Percentiles rank a stretch among this genome's conserved stretches.
phyloP scores from a whole-genome alignment of 2,797 vertebrate species.

The Otolemur crassicaudatus region DNA sequence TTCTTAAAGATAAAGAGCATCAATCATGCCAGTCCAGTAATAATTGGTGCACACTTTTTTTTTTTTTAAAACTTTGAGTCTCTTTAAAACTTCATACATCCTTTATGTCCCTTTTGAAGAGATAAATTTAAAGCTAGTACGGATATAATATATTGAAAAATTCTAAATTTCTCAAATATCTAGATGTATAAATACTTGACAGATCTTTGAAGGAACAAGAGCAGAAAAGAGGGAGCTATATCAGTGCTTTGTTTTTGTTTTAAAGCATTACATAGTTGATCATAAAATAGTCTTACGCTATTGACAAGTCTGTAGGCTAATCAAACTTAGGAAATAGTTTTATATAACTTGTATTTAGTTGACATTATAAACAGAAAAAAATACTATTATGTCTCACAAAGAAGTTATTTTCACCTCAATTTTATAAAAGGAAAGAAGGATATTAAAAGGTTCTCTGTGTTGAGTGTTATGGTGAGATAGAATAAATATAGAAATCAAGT shows the following conservation, averaged over 20 bases:
- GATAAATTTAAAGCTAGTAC: neutral
- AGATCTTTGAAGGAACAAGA: neutral
- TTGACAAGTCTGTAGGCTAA: neutral
- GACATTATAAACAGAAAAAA: neutral
- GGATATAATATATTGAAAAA: neutral
- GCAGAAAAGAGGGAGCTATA: neutral
- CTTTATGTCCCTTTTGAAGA: neutral
- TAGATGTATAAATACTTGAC: neutral
- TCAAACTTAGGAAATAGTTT: neutral
- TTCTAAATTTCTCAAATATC: neutral
- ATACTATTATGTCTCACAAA: neutral
- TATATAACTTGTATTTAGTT: neutral
- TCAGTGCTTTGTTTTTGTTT: neutral
- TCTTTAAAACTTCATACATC: neutral
- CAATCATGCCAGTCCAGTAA: neutral
- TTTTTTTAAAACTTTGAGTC: neutral
- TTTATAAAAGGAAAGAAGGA: slow-evolving; percentile 29
- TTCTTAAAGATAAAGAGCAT: neutral
- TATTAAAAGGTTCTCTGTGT: neutral
- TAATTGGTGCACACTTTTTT: neutral
- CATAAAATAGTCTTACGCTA: neutral
- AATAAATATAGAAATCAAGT: slow-evolving; percentile 34
- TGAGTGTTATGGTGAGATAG: neutral
- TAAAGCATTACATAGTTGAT: neutral
- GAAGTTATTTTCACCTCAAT: neutral